Evolutionary conservation across 2,797 vertebrate genomes (phyloP).

Genomic region (Myotis planiceps): DNA sequence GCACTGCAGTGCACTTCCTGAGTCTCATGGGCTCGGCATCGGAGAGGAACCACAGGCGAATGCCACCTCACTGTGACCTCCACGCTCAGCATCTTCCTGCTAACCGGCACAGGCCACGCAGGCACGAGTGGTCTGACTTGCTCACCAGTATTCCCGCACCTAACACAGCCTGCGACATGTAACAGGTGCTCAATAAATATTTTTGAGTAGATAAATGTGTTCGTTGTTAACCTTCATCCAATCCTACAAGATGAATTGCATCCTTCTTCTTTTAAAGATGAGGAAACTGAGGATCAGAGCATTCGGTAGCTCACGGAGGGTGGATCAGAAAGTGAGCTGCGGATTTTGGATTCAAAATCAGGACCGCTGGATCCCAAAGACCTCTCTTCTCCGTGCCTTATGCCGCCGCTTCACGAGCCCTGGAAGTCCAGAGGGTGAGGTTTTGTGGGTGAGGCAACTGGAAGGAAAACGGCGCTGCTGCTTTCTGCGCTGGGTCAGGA

Average conservation of each 20-base stretch:
- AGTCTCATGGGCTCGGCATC: accelerated
- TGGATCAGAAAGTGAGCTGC: too few species aligned
- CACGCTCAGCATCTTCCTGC: not conserved
- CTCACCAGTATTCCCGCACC: not conserved
- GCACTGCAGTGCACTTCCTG: not conserved
- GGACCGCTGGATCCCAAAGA: not conserved
- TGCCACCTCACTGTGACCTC: not conserved
- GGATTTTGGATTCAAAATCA: not conserved
- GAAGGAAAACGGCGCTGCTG: too few species aligned
- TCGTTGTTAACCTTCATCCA: not conserved
- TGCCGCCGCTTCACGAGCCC: not conserved
- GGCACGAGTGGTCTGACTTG: not conserved
- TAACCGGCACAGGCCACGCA: not conserved
- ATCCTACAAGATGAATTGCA: not conserved
- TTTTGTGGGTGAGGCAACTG: not conserved
- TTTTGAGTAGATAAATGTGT: not conserved
- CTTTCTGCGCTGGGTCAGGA: not conserved
- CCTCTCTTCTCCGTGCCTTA: not conserved
- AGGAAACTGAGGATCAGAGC: not conserved
- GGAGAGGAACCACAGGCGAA: not conserved
- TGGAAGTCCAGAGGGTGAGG: not conserved
- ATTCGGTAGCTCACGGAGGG: not conserved
- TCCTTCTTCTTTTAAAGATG: not conserved
- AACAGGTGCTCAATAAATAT: not conserved
- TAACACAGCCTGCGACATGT: not conserved